Base-by-base conservation (phyloP, 2,113 vertebrate genomes). In the Apodemus speciosus region DNA sequence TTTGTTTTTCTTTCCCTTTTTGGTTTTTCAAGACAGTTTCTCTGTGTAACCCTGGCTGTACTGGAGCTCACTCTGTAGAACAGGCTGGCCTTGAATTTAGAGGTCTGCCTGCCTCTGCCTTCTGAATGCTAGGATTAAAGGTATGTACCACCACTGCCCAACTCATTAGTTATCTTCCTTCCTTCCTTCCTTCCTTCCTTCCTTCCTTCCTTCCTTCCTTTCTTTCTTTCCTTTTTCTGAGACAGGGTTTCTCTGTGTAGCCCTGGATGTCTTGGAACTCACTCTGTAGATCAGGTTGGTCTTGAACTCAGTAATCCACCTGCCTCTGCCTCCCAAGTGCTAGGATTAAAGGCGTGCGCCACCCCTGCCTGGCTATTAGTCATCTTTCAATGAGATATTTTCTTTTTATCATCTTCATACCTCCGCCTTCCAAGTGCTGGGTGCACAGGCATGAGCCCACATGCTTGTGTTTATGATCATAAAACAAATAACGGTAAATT, bases 361-460 rank as follows among this genome's bases (percentile, higher is more conserved):
- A 71, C n/a, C 68, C 21, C 16, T n/a, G 1, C n/a, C 68, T 18
- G 21, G 4, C n/a, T 93, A 80, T 79, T 92, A 77, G 66, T 86
- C 49, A 69, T 46, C 20, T 90, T 90, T 93, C 66, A 6, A 46
- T 96, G 69, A 79, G 32, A 38, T 58, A 89, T 80, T 90, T 72
- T 2, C 46, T 60, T 0, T 23, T 73, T 76, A 21, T 68, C 56
- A 56, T 71, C 23, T 14, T 53, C 14, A 23, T 27, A 4, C 11
- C 62, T 51, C 43, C 68, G 43, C 46, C 64, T 53, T 30, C 32
- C 6, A 6, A 85, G 46, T 85, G 32, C 46, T 53, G 46, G 46
- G 7, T 8, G 4, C 69, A n/a, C 21, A 85, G 30, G 30, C 83
- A 85, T n/a, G 43, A 69, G 64, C 64, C 43, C 21, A 43, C 3